Evolutionary conservation across 2,797 vertebrate species (phyloP).

Genomic region (Taenioides sp.): DNA sequence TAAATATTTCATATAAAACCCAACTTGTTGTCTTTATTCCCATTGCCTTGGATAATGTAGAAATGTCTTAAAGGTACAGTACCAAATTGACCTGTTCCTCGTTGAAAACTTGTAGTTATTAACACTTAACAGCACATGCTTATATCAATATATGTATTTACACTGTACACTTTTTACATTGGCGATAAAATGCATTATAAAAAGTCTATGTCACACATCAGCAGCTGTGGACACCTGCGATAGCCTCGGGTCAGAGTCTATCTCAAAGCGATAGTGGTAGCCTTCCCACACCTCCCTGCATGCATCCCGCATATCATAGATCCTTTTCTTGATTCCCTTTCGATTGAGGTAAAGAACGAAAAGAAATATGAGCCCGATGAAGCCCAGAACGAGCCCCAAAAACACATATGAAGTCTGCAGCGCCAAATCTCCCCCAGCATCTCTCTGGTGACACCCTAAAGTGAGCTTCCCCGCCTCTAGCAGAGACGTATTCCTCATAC

Average conservation of each 20-base stretch:
- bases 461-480: constrained; percentile 48
- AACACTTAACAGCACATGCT: constrained; percentile 59
- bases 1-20: not conserved
- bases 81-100: not conserved
- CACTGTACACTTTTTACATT: constrained; percentile 68
- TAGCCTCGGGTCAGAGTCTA: constrained; percentile 75
- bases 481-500: constrained; percentile 77
- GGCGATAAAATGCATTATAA: constrained; percentile 48
- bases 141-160: constrained; percentile 59
- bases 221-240: constrained; percentile 72
- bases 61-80: not conserved
- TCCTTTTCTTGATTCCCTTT: constrained; percentile 80
- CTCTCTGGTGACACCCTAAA: constrained; percentile 67
- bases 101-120: not conserved
- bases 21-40: not conserved
- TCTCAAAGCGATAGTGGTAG: constrained; percentile 82
- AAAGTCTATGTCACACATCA: constrained; percentile 67
- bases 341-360: constrained; percentile 85
- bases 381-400: constrained; percentile 77
- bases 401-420: constrained; percentile 83
- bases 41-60: no score
- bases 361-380: constrained; percentile 81
- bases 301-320: constrained; percentile 75
- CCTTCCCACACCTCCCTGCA: constrained; percentile 82
- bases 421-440: constrained; percentile 61